phyloP scores from a whole-genome alignment of 1,140 invertebrate species.

The Centruroides vittatus region DNA sequence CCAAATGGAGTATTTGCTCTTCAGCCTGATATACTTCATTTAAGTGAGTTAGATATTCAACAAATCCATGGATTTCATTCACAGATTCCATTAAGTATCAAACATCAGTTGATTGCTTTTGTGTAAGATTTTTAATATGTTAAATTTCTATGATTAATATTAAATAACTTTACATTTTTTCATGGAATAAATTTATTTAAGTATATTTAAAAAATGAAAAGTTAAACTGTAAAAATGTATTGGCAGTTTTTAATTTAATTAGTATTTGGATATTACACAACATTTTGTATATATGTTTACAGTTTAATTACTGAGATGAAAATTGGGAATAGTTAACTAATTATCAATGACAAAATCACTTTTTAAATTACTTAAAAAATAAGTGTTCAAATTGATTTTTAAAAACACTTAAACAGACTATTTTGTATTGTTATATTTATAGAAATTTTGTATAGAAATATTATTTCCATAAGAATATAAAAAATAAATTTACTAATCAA shows the following conservation, averaged over 20 bases:
- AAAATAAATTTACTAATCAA: neutral
- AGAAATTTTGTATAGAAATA: no score
- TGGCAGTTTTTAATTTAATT: neutral
- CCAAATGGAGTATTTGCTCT: slow-evolving; percentile 77
- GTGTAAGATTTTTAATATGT: slow-evolving; percentile 45
- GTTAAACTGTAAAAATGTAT: neutral
- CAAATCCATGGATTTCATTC: slow-evolving; percentile 44
- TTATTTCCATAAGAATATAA: neutral
- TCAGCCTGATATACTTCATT: slow-evolving; percentile 59
- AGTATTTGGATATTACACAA: no score
- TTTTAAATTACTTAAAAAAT: no score
- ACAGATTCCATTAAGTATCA: slow-evolving; percentile 55
- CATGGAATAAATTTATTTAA: neutral
- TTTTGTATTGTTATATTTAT: no score
- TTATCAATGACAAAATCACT: no score
- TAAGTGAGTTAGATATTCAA: slow-evolving; percentile 56
- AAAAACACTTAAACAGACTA: no score
- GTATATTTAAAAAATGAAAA: neutral
- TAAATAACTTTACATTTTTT: neutral
- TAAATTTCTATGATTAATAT: neutral
- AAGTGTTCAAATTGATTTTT: no score
- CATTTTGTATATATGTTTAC: no score
- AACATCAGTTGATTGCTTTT: slow-evolving; percentile 78
- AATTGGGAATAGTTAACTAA: no score
- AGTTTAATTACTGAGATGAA: no score